Base-by-base conservation (phyloP, 2,797 vertebrate species). In the Hemitrygon akajei region DNA sequence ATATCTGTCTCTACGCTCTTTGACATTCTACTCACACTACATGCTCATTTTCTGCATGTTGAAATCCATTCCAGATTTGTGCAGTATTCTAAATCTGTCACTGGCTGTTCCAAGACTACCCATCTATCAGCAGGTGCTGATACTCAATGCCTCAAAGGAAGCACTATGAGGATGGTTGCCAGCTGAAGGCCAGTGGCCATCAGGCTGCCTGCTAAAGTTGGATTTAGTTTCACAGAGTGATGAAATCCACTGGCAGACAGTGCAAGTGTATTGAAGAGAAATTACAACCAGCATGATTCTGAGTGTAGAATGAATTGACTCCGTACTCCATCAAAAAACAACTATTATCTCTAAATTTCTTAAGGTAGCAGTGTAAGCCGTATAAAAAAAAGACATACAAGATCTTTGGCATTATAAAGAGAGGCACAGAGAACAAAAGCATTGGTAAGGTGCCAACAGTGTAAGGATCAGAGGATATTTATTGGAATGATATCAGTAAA, bases 1-100 rank as follows among this genome's bases (percentile, higher is more conserved):
- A 34, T 34, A 47, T 87, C 94, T 94, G 9, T 0, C 94, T 94
- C 92, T 94, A 94, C 94, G 94, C 82, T 95, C 94, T 91, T 93
- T 93, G 93, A 94, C 94, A 47, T 94, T 94, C 94, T 94, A 20
- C 79, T 95, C 94, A 94, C 94, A 86, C 93, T 94, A 92, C 94
- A 94, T 94, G 95, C 71, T 94, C 95, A 94, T 94, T 94, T 94
- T 95, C 34, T 95, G 94, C 94, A 63, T 37, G 0, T 73, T 93
- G 94, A 94, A 69, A 93, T 95, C 95, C 93, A 95, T 94, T 94
- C 95, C 94, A 95, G 95, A 94, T 94, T 93, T 93, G 94, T 94
- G 93, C 94, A 95, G 94, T 94, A 96, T 93, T 93, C 94, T 95
- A 95, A 96, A 96, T 96, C 96, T 97, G 96, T 96, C 96, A 95